A percentile compares a stretch with the other conserved stretches of the same genome.
Evolutionary conservation across 2,888 invertebrate species (phyloP).

Genomic region (Calameuta filiformis): DNA sequence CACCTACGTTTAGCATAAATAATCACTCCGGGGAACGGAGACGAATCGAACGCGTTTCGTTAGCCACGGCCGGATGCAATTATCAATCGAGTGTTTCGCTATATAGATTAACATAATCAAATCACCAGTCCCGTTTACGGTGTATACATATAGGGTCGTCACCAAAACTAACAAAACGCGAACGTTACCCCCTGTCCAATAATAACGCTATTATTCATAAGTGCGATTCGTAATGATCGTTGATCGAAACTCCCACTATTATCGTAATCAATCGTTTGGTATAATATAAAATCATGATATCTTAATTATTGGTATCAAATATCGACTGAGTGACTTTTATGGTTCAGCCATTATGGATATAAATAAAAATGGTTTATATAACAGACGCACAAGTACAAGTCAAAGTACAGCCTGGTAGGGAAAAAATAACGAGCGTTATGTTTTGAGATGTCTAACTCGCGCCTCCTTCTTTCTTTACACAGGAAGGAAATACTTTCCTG

Average conservation of each 20-base stretch:
- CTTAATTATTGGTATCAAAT: too few relatives aligned
- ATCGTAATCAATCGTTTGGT: neutral
- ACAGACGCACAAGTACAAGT: too few relatives aligned
- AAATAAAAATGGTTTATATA: too few relatives aligned
- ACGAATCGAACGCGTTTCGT: constrained; percentile 9
- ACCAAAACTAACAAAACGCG: constrained; percentile 25
- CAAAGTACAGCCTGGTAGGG: too few relatives aligned
- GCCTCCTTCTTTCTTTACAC: too few relatives aligned
- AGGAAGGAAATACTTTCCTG: too few relatives aligned
- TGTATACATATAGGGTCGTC: constrained; percentile 3
- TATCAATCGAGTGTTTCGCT: constrained; percentile 54
- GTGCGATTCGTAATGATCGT: constrained; percentile 12
- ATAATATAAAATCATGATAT: too few relatives aligned
- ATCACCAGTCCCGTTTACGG: constrained; percentile 35
- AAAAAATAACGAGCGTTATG: too few relatives aligned
- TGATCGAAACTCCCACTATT: neutral
- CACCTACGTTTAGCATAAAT: constrained; percentile 52
- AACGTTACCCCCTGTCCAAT: constrained; percentile 11
- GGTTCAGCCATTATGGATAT: too few relatives aligned
- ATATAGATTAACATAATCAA: constrained; percentile 54
- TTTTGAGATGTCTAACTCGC: too few relatives aligned
- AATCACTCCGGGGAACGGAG: constrained; percentile 52
- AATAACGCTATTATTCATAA: constrained; percentile 37
- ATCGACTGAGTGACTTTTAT: too few relatives aligned
- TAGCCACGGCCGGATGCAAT: constrained; percentile 39